Evolutionary conservation across 2,888 invertebrate species (phyloP).

Genomic region (Erebia palarica): DNA sequence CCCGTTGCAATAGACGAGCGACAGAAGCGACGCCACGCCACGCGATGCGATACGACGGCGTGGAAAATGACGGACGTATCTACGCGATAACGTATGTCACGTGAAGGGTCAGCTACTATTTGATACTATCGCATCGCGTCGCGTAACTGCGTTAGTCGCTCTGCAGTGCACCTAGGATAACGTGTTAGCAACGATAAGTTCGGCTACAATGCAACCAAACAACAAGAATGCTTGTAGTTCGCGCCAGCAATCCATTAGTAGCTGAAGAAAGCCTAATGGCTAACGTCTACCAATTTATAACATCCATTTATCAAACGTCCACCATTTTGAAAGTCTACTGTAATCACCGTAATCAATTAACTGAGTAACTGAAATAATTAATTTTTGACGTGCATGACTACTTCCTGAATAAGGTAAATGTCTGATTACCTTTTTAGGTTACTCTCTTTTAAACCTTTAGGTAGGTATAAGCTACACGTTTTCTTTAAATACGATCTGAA

Average conservation of each 20-base stretch:
- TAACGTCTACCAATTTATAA: conserved; percentile 34
- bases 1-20: too few species aligned
- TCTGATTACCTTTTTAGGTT: conserved; percentile 12
- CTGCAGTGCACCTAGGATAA: too few species aligned
- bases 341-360: conserved; percentile 43
- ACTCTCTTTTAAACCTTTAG: neutral
- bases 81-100: too few species aligned
- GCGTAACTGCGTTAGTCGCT: too few species aligned
- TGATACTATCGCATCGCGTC: too few species aligned
- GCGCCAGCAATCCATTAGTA: neutral
- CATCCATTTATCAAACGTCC: conserved; percentile 45
- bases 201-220: neutral
- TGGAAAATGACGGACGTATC: too few species aligned
- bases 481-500: neutral
- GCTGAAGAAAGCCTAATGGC: conserved; percentile 16
- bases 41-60: too few species aligned
- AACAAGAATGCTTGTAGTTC: neutral
- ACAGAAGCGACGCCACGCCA: too few species aligned
- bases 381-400: conserved; percentile 16
- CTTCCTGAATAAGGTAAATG: conserved; percentile 20
- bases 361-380: conserved; percentile 37
- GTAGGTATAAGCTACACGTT: neutral
- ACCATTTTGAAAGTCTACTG: conserved; percentile 42
- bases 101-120: too few species aligned
- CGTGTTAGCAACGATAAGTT: too few species aligned